Evolutionary conservation across 2,113 vertebrate genomes (phyloP), one percentile per base, ranked within the genome.

Genomic region (Poicephalus meyeri): DNA sequence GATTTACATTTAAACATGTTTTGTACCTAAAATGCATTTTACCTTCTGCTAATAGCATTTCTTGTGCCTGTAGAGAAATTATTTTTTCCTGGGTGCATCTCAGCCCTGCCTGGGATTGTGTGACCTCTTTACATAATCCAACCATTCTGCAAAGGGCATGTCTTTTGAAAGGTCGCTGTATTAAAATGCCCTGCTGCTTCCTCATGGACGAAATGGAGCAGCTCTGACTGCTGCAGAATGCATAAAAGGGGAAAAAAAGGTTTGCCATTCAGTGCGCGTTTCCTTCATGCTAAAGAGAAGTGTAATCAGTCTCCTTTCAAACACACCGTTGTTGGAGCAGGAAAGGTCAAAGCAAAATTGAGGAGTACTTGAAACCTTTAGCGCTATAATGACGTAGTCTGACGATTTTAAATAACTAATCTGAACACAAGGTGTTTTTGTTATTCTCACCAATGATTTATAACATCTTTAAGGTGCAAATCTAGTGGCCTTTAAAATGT

Each of bases 121-220:
- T 68, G 92, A 74, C 64, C 60, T 13, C 37, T 95, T 95, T 95
- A 84, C 61, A 13, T 95, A 95, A 95, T 3, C 86, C 64, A 76
- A 7, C 25, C 2, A 2, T 74, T 81, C 77, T 72, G 93, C 46
- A 84, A 47, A 96, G 80, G 92, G 77, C 77, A 52, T 76, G 82
- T 69, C 74, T 91, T 91, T 28, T 4, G 18, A 89, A 79, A 94
- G 92, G 80, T 89, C 2, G 0, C 20, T 16, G 72, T n/a, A 4
- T 86, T 84, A 6, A 93, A 91, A 70, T 18, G 41, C 35, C 74
- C 49, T 46, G 18, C 18, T 68, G 11, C 69, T 78, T n/a, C 60
- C 46, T 68, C 21, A 3, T 0, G 2, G 58, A 14, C 25, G 44
- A 37, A 50, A 28, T 2, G 7, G n/a, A 90, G 88, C 82, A 53